Conservation (phyloP, 2,888 invertebrate genomes). For the Erannis defoliaria region DNA sequence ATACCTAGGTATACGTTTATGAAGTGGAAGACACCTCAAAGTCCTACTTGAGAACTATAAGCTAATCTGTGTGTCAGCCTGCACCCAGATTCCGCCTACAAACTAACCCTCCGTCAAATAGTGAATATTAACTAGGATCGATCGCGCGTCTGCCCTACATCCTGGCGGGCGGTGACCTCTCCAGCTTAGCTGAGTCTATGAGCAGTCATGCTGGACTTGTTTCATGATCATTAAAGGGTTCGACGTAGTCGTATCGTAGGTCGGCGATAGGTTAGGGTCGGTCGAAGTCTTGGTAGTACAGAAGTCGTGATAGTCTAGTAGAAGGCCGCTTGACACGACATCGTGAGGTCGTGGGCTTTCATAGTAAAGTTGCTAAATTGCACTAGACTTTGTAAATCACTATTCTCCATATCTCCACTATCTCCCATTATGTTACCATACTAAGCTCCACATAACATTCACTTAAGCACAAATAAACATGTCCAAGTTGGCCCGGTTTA, state of each 20-base stretch:
- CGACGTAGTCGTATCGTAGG: no score
- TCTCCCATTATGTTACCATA: conserved; percentile 21
- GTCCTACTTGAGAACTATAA: no score
- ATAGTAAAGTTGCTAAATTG: not conserved
- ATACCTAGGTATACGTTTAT: no score
- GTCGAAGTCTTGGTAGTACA: no score
- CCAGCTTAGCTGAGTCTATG: not conserved
- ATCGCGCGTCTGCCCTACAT: conserved; percentile 73
- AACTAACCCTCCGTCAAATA: conserved; percentile 55
- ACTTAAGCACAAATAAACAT: conserved; percentile 82
- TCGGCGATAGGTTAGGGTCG: no score
- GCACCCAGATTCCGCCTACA: conserved; percentile 3
- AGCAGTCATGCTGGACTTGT: no score
- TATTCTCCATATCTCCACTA: conserved; percentile 3
- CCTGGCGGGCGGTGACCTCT: conserved; percentile 47
- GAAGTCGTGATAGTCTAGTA: no score
- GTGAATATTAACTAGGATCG: conserved; percentile 80
- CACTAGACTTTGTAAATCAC: not conserved
- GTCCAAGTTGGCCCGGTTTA: conserved; percentile 72
- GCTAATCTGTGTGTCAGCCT: not conserved
- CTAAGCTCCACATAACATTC: conserved; percentile 64
- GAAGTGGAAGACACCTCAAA: no score
- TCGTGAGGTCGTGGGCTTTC: not conserved
- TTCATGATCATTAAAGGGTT: no score
- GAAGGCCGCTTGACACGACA: no score